A percentile compares a stretch with the other conserved stretches of the same genome.
Evolutionary conservation across 2,888 invertebrate species (phyloP).

Genomic region (Salpingus planirostris): DNA sequence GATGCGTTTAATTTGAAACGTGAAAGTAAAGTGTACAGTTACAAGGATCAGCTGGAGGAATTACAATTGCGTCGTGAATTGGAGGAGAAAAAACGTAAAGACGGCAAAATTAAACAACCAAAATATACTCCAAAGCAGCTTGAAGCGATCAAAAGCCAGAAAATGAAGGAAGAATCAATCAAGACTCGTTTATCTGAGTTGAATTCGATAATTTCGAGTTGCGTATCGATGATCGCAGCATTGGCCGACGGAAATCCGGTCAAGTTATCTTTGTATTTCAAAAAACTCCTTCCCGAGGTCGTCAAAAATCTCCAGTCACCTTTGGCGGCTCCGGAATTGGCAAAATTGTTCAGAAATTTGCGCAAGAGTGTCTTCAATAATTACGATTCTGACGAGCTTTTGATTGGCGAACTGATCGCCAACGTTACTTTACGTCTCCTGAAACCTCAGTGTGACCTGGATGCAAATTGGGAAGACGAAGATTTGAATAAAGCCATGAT

Average conservation of each 20-base stretch:
- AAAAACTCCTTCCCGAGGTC: conserved; percentile 48
- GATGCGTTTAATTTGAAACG: conserved; percentile 74
- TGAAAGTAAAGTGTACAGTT: conserved; percentile 94
- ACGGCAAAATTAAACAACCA: conserved; percentile 67
- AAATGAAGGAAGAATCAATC: conserved; percentile 74
- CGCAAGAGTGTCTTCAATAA: conserved; percentile 48
- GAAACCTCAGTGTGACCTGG: conserved; percentile 73
- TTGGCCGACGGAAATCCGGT: conserved; percentile 47
- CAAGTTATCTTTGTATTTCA: conserved; percentile 47
- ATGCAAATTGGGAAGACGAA: conserved; percentile 68
- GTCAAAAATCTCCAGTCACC: conserved; percentile 64
- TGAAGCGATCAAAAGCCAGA: conserved; percentile 79
- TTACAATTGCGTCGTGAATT: conserved; percentile 84
- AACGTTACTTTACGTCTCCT: conserved; percentile 64
- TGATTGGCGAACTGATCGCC: conserved; percentile 54
- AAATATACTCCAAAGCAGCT: conserved; percentile 81
- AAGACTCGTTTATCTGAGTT: too few relatives aligned
- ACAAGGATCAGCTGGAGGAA: conserved; percentile 94
- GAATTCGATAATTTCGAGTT: conserved; percentile 38
- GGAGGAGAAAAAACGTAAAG: conserved; percentile 75
- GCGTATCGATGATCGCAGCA: conserved; percentile 45
- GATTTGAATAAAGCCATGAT: conserved; percentile 51
- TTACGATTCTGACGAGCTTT: conserved; percentile 28
- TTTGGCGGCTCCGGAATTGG: conserved; percentile 62
- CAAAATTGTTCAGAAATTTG: conserved; percentile 53